Evolutionary conservation across 2,888 invertebrate genomes (phyloP), one percentile per base, ranked within the genome.

Genomic region (Eueremaeus valkanovi): DNA sequence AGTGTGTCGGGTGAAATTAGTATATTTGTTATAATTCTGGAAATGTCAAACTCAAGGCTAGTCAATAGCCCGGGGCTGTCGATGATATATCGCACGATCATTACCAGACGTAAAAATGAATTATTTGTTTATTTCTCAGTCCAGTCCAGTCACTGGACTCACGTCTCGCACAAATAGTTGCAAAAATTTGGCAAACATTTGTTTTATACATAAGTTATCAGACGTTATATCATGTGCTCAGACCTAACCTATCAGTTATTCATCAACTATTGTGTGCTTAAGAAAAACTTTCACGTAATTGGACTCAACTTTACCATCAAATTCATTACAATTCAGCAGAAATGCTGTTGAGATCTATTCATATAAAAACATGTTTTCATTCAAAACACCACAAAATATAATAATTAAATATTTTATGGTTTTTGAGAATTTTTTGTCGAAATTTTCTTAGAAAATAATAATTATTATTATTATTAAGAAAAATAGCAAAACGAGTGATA

Each of bases 41-140:
- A n/a, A 58, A 6, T 11, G 58, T 58, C 58, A 58, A 58, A 58
- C 29, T 58, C 58, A 58, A 58, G 58, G 58, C 21, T 24, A 58
- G 29, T 58, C 27, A 58, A 58, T 24, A 58, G 24, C 58, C 58
- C 16, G 24, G 5, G 27, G 58, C 29, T 9, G 24, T 58, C 58
- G 16, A 18, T 58, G 58, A 58, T 58, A 29, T 58, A 58, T 29
- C 24, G 8, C 2, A 2, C 9, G 9, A 8, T 58, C 27, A 58
- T 58, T 58, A 27, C 58, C 2, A 24, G 58, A 5, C 21, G 5
- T 45, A 21, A 24, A 5, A 24, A 24, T 24, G 24, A 3, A 58
- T 58, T 58, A 58, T 9, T 58, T 58, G 58, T 58, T 58, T 58
- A 51, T 51, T 6, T 51, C 51, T 21, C 11, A 36, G 13, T 45